phyloP scores from a whole-genome alignment of 2,888 invertebrate genomes.

The Cataglyphis cursor region DNA sequence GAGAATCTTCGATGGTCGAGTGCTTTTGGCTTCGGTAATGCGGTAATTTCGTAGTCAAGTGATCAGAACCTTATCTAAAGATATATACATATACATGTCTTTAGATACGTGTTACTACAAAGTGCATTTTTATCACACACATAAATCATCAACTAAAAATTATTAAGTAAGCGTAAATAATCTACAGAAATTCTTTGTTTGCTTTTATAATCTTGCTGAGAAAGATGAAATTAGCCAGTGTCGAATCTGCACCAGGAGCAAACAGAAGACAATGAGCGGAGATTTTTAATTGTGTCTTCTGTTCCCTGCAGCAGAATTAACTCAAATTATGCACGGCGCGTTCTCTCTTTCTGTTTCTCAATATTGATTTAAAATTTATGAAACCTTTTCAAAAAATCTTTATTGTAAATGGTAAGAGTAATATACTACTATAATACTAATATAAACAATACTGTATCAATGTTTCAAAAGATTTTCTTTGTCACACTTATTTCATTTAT shows the following conservation, averaged over 20 bases:
- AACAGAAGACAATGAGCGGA: slow-evolving; percentile 85
- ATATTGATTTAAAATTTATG: slow-evolving; percentile 84
- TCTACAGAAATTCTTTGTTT: not conserved
- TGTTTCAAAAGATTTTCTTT: slow-evolving; percentile 61
- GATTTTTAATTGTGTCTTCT: slow-evolving; percentile 85
- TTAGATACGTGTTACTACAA: not conserved
- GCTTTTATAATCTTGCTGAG: slow-evolving; percentile 7
- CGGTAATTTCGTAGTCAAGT: slow-evolving; percentile 44
- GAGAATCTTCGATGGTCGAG: slow-evolving; percentile 58
- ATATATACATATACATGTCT: not conserved
- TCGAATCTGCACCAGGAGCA: slow-evolving; percentile 82
- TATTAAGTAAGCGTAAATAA: not conserved
- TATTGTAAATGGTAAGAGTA: slow-evolving; percentile 77
- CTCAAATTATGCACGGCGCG: slow-evolving; percentile 84
- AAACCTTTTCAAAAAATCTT: slow-evolving; percentile 83
- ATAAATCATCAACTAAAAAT: slow-evolving; percentile 23
- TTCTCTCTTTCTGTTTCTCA: slow-evolving; percentile 61
- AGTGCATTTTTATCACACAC: not conserved
- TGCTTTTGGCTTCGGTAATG: slow-evolving; percentile 34
- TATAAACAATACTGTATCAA: slow-evolving; percentile 56
- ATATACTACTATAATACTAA: slow-evolving; percentile 63
- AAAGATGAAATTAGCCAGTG: slow-evolving; percentile 81
- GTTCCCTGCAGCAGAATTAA: slow-evolving; percentile 85
- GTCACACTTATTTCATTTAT: slow-evolving; percentile 60
- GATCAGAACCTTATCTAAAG: slow-evolving; percentile 35